Evolutionary conservation across 2,113 vertebrate species (phyloP).

Genomic region (Dryoscopus gambensis): DNA sequence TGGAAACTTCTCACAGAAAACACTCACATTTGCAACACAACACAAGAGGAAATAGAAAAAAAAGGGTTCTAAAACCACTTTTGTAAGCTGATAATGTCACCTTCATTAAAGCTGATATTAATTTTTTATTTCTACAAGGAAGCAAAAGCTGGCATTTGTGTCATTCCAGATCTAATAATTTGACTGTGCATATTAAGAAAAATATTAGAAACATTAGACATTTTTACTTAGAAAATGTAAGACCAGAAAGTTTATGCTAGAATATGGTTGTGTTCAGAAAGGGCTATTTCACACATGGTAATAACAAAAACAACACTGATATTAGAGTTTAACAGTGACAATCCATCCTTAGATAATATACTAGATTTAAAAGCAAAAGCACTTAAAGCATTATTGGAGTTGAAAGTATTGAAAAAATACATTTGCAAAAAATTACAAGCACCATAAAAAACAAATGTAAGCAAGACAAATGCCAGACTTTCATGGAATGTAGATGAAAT

Average conservation of each 20-base stretch:
- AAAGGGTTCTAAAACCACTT: background rate
- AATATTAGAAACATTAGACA: background rate
- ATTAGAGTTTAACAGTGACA: background rate
- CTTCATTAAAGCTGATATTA: background rate
- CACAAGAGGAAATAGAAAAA: rapidly evolving
- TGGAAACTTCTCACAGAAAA: background rate
- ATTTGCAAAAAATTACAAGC: background rate
- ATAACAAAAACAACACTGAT: background rate
- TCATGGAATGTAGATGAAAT: background rate
- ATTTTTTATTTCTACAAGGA: background rate
- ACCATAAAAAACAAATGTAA: background rate
- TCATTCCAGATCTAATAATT: background rate
- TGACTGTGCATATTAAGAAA: background rate
- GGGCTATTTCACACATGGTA: background rate
- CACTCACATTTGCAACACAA: background rate
- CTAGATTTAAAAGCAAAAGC: slow-evolving; percentile 13
- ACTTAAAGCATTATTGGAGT: background rate
- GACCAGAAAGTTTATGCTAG: background rate
- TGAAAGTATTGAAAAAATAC: background rate
- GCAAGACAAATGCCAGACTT: slow-evolving; percentile 3
- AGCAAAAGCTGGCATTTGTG: background rate
- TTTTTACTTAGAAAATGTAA: background rate
- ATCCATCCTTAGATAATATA: background rate
- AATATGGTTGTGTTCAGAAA: background rate
- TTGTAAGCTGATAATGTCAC: background rate